Evolutionary conservation across 2,888 invertebrate species (phyloP).

Genomic region (Mimas tiliae): DNA sequence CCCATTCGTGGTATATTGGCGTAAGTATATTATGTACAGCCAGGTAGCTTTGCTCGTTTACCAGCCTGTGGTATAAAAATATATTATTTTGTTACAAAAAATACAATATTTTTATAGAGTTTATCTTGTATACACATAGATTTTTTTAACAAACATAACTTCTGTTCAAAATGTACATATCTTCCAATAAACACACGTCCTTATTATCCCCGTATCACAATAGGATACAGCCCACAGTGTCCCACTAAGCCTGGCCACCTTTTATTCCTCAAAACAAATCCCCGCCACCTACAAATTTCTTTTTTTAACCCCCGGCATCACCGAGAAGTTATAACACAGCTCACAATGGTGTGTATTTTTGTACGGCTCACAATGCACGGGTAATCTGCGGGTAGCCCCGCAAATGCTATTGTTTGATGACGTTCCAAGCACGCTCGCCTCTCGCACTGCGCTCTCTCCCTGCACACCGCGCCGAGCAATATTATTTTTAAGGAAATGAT

Average conservation of each 20-base stretch:
- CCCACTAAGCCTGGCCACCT: conserved; percentile 8
- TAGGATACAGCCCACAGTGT: too few species aligned
- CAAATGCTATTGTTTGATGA: conserved; percentile 52
- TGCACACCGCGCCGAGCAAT: not conserved
- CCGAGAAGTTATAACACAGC: conserved; percentile 27
- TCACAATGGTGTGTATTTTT: conserved; percentile 41
- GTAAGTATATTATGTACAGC: too few species aligned
- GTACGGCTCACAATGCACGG: conserved; percentile 46
- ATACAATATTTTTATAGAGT: too few species aligned
- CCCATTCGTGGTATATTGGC: too few species aligned
- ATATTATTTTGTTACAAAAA: too few species aligned
- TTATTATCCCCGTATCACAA: not conserved
- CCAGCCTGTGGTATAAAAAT: too few species aligned
- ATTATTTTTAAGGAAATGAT: not conserved
- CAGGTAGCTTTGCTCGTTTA: too few species aligned
- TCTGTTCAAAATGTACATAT: not conserved
- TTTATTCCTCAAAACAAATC: conserved; percentile 13
- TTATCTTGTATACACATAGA: too few species aligned
- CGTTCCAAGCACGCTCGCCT: conserved; percentile 21
- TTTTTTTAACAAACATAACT: not conserved
- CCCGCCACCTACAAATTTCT: conserved; percentile 18
- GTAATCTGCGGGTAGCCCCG: conserved; percentile 51
- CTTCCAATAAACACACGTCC: conserved; percentile 6
- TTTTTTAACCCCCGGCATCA: conserved; percentile 11
- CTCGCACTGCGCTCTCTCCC: conserved; percentile 20